These are phyloP conservation scores for Calliopum simillimum DNA, from an alignment of 2,888 invertebrate species.

Conservation along the genomic window DNA sequence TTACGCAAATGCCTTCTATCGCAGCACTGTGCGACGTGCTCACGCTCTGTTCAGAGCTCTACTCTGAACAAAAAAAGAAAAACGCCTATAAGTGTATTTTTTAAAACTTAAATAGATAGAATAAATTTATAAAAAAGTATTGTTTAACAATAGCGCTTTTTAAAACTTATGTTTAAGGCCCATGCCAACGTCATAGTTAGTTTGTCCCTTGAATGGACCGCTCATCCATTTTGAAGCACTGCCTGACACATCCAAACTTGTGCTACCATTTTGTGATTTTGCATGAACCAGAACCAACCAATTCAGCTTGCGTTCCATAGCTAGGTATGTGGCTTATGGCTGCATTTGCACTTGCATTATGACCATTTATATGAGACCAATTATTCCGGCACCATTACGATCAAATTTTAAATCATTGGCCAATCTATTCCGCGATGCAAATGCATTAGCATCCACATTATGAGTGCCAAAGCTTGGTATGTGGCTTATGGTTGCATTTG, in stretches of 20 bases:
- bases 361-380: constrained; percentile 57
- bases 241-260: constrained; percentile 51
- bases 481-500: constrained; percentile 52
- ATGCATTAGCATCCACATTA: constrained; percentile 56
- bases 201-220: constrained; percentile 44
- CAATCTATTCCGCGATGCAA: constrained; percentile 57
- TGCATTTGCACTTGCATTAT: constrained; percentile 47
- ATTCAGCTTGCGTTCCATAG: constrained; percentile 54
- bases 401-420: constrained; percentile 59
- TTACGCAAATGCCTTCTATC: too few relatives aligned
- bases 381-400: constrained; percentile 58
- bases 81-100: too few relatives aligned
- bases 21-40: too few relatives aligned
- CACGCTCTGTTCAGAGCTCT: too few relatives aligned
- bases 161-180: constrained; percentile 54
- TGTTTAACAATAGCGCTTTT: too few relatives aligned
- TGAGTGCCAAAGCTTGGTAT: constrained; percentile 55
- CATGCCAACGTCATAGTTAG: constrained; percentile 51
- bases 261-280: constrained; percentile 52
- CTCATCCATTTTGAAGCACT: constrained; percentile 52
- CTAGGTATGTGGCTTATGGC: constrained; percentile 44
- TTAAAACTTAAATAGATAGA: too few relatives aligned
- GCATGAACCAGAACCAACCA: constrained; percentile 52
- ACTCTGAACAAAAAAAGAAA: too few relatives aligned
- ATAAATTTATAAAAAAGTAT: too few relatives aligned